Base-by-base conservation (phyloP, 2,888 invertebrate genomes). In the Ichneumoninae sp. region DNA sequence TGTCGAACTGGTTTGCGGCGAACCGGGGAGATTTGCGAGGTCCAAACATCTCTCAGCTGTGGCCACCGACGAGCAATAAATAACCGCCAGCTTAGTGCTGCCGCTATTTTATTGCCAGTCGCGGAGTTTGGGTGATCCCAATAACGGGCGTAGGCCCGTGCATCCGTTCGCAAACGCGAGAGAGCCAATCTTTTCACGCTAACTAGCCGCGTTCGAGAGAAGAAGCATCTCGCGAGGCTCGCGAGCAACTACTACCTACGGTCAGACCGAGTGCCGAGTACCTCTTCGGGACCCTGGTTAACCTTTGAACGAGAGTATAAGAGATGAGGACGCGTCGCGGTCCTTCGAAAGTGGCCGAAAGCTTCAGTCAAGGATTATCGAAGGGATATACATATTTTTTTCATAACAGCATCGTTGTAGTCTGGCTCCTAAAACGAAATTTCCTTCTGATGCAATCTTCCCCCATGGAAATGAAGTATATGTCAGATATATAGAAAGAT, bases 31-130 rank as follows among this genome's bases (percentile, higher is more conserved):
- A 16, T 71, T 68, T 68, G 13, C 44, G 22, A 19, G 84, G 84
- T 86, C 81, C 83, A 86, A 88, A 74, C 90, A 90, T 92, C 90
- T 89, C 91, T 93, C 92, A 92, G 91, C 92, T 92, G 93, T 91
- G 16, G 92, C 92, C 92, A 90, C 89, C 88, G 90, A 80, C 87
- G 88, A 89, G 91, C 90, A 92, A 91, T 93, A 93, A 93, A 93
- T 93, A 93, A 93, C 93, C 92, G 91, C 89, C 91, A 91, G 92
- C 92, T 93, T 93, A 92, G 93, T 75, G 82, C 90, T 89, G 91
- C 84, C 80, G 80, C 85, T 86, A 93, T 93, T 93, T 93, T 93
- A 93, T 91, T 91, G 91, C 93, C 90, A 44, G 86, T 87, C 86
- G 88, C 90, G 87, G 87, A 89, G 87, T 88, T 87, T 90, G 89